Conservation (phyloP, 1,140 invertebrate genomes). For the Nylanderia fulva region DNA sequence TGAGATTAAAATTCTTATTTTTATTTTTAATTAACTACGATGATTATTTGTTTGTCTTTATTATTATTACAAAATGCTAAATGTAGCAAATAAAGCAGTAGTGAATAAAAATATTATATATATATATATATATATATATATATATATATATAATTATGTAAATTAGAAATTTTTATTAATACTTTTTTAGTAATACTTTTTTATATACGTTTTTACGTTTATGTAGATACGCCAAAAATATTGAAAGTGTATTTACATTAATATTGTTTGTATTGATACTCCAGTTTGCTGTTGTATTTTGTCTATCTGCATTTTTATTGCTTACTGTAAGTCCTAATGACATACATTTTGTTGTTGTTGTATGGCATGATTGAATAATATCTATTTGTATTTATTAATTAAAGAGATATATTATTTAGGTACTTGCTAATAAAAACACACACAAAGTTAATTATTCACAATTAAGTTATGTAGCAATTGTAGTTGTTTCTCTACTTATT, state of each 20-base stretch:
- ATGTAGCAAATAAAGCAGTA: too few relatives aligned
- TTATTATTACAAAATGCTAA: too few relatives aligned
- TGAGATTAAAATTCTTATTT: too few relatives aligned
- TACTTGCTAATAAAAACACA: not conserved
- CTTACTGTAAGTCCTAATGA: not conserved
- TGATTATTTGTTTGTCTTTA: too few relatives aligned
- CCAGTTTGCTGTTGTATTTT: constrained; percentile 16
- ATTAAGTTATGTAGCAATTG: not conserved
- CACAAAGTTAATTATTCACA: not conserved
- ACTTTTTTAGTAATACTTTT: too few relatives aligned
- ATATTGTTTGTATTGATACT: not conserved
- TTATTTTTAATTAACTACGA: too few relatives aligned
- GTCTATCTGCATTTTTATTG: not conserved
- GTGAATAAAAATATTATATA: not conserved
- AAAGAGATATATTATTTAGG: not conserved
- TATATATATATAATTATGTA: too few relatives aligned
- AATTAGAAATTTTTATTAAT: too few relatives aligned
- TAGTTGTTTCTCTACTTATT: not conserved
- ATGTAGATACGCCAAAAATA: not conserved
- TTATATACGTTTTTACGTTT: not conserved
- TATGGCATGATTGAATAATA: not conserved
- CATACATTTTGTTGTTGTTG: constrained; percentile 14
- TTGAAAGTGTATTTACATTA: not conserved
- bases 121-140: too few relatives aligned
- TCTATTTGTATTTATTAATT: not conserved